Conservation (phyloP, 2,888 invertebrate species). For the Euzophera pinguis region DNA sequence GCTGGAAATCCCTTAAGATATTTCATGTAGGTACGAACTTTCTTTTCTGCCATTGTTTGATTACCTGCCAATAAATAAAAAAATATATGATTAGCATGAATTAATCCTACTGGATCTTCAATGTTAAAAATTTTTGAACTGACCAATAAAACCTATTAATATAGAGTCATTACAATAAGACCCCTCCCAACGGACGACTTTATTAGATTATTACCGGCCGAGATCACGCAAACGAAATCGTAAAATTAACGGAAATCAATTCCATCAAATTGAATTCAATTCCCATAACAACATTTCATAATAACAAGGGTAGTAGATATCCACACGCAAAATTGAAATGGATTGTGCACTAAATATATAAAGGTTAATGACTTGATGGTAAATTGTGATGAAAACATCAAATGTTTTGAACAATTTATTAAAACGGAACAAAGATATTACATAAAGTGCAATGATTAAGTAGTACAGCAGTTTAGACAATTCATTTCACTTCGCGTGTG, state of each 20-base stretch:
- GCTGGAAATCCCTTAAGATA: too few species aligned
- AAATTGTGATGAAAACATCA: slow-evolving; percentile 43
- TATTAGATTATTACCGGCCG: slow-evolving; percentile 74
- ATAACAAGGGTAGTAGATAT: slow-evolving; percentile 24
- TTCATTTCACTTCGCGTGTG: slow-evolving; percentile 59
- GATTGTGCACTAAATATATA: slow-evolving; percentile 14
- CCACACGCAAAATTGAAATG: slow-evolving; percentile 17
- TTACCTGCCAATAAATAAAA: too few species aligned
- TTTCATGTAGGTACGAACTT: too few species aligned
- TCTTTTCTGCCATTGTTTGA: too few species aligned
- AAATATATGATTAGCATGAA: too few species aligned
- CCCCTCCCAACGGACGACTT: slow-evolving; percentile 71
- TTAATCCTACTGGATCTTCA: too few species aligned
- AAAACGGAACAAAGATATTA: slow-evolving; percentile 40
- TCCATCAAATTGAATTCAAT: slow-evolving; percentile 68
- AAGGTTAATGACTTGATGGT: neutral
- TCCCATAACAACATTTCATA: slow-evolving; percentile 50
- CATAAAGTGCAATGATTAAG: slow-evolving; percentile 46
- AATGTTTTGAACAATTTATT: slow-evolving; percentile 40
- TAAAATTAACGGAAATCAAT: slow-evolving; percentile 75
- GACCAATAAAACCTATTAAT: slow-evolving; percentile 60
- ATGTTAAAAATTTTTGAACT: slow-evolving; percentile 23
- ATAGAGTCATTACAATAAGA: slow-evolving; percentile 57
- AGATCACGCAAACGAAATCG: slow-evolving; percentile 78
- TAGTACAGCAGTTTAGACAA: slow-evolving; percentile 47